These are phyloP conservation scores for Tenebrio molitor DNA, from an alignment of 1,140 invertebrate genomes.

Conservation along the genomic window DNA sequence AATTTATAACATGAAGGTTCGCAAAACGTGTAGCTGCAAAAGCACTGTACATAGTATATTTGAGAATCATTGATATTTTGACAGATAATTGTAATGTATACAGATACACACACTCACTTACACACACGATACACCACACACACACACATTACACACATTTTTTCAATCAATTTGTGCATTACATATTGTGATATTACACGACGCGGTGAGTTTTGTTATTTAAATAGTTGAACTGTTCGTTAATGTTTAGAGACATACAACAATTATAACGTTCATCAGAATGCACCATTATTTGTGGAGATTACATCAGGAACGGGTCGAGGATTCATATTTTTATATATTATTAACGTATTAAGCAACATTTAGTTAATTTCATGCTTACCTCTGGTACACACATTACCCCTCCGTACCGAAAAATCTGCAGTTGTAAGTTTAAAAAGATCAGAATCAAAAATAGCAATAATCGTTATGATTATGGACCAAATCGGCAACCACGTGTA, in stretches of 20 bases:
- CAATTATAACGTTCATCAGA: constrained; percentile 15
- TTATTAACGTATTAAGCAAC: constrained; percentile 6
- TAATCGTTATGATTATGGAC: constrained; percentile 25
- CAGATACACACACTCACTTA: constrained; percentile 42
- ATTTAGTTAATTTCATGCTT: constrained; percentile 15
- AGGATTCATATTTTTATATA: constrained; percentile 40
- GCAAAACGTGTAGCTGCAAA: constrained; percentile 60
- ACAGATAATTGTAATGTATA: constrained; percentile 49
- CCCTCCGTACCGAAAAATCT: neutral
- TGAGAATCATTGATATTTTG: constrained; percentile 45
- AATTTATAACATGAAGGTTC: constrained; percentile 54
- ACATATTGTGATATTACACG: constrained; percentile 37
- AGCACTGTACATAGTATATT: constrained; percentile 56
- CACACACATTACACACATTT: no score
- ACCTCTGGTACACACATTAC: constrained; percentile 22
- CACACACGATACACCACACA: no score
- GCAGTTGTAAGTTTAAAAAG: no score
- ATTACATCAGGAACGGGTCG: constrained; percentile 26
- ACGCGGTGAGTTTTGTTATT: constrained; percentile 25
- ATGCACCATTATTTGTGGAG: constrained; percentile 22
- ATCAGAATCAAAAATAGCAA: constrained; percentile 19
- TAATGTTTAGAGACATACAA: constrained; percentile 22
- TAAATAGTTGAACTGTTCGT: constrained; percentile 30
- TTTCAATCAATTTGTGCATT: constrained; percentile 33
- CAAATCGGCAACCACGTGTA: constrained; percentile 31